Evolutionary conservation across 1,140 invertebrate species (phyloP), one percentile per base, ranked within the genome.

Genomic region (Eumeta japonica): DNA sequence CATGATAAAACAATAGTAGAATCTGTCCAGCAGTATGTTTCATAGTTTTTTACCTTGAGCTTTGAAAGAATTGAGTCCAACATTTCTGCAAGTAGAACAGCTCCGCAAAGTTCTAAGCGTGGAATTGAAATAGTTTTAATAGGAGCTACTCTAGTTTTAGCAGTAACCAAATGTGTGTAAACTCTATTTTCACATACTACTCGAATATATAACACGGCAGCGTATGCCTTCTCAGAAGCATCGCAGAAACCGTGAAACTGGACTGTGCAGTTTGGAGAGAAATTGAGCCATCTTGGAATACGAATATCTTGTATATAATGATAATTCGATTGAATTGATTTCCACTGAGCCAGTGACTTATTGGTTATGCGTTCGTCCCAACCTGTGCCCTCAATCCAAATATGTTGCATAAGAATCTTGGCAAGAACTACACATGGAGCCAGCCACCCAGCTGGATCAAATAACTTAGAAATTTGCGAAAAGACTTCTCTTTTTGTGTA

Each of bases 61-160:
- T 45, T 20, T 5, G 36, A 7, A 29, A n/a, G 38, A 3, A 57
- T 39, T 31, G 53, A 50, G 29, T 47, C 13, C 12, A 61, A 39
- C 12, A 74, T 16, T 10, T 52, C 38, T 3, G 58, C 48, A 14
- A 73, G 43, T 5, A 77, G 35, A 10, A 59, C 31, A 9, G 75
- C 75, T 10, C 54, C 75, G 36, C 47, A 61, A 13, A 79, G 47
- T 54, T 80, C 77, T 28, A 79, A 40, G 40, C 66, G 31, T 0
- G 78, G 75, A 9, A 81, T 55, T 2, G 65, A 58, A 1, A 46
- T 31, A 10, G 35, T 39, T 51, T 76, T 75, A 2, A 75, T 32
- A 17, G 75, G 76, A 27, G 75, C 59, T 3, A 78, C 71, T 37
- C 62, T 48, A 28, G 57, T 49, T 46, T 77, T 76, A 4, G 56